Percentiles rank a stretch among this genome's conserved stretches.
Evolutionary conservation across 2,888 invertebrate species (phyloP).

Genomic region (Drosophila barbarae): DNA sequence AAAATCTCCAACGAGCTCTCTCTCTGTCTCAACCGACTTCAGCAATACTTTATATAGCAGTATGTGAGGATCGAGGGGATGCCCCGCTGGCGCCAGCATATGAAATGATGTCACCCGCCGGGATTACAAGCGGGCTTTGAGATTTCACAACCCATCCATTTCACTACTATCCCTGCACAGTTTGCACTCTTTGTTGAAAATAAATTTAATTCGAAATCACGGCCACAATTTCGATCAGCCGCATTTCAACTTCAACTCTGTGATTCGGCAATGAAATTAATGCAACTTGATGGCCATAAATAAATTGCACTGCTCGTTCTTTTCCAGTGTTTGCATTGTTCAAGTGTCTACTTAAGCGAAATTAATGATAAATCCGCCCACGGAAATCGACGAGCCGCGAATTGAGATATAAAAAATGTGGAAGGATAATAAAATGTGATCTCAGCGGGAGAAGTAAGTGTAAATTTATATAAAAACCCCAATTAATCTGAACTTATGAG

Average conservation of each 20-base stretch:
- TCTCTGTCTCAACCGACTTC: constrained; percentile 43
- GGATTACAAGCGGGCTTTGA: constrained; percentile 52
- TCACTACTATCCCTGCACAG: not conserved
- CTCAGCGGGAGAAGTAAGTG: not conserved
- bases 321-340: constrained; percentile 5
- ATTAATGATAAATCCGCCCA: constrained; percentile 11
- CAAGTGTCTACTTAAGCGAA: constrained; percentile 9
- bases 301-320: constrained; percentile 11
- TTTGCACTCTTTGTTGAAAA: constrained; percentile 25
- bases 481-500: not conserved
- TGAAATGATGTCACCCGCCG: constrained; percentile 67
- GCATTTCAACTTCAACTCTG: too few relatives aligned
- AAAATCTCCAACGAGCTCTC: constrained; percentile 63
- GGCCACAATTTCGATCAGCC: not conserved
- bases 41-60: constrained; percentile 57
- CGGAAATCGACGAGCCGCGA: not conserved
- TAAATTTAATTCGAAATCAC: constrained; percentile 16
- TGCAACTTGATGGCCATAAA: constrained; percentile 10
- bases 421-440: not conserved
- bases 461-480: not conserved
- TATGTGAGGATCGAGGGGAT: not conserved
- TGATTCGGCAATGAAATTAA: constrained; percentile 6
- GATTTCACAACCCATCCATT: constrained; percentile 18
- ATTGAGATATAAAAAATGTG: not conserved
- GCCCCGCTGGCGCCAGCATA: constrained; percentile 55